phyloP scores from a whole-genome alignment of 2,797 vertebrate species.

The Oceanodroma leucorhoa region DNA sequence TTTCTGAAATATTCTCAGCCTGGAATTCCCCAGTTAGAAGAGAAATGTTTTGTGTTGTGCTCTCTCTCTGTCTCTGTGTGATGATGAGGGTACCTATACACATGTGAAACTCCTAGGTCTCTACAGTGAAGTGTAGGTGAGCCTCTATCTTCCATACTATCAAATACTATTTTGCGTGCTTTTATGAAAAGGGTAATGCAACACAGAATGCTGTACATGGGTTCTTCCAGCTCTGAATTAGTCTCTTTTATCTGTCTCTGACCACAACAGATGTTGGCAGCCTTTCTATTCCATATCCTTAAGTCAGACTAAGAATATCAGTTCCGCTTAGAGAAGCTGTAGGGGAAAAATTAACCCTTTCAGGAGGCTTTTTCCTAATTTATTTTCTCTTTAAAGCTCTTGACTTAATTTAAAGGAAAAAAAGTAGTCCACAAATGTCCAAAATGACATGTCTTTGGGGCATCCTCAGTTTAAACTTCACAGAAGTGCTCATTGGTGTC shows the following conservation, averaged over 20 bases:
- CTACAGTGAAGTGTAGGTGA: not conserved
- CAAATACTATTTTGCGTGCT: not conserved
- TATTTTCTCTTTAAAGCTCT: not conserved
- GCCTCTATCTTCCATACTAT: conserved; percentile 35
- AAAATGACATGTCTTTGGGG: not conserved
- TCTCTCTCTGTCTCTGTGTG: not conserved
- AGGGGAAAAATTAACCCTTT: conserved; percentile 72
- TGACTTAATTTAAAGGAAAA: not conserved
- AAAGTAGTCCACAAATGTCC: not conserved
- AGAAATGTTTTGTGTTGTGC: not conserved
- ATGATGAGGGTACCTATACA: not conserved
- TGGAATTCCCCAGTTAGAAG: not conserved
- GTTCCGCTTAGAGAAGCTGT: conserved; percentile 74
- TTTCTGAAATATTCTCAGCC: not conserved
- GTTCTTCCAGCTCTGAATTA: conserved; percentile 75
- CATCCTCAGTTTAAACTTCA: not conserved
- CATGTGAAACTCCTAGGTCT: not conserved
- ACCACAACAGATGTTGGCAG: conserved; percentile 81
- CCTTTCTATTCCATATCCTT: conserved; percentile 75
- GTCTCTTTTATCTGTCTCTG: conserved; percentile 79
- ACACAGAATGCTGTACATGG: conserved; percentile 69
- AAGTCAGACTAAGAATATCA: conserved; percentile 78
- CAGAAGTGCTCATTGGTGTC: not conserved
- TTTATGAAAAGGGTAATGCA: conserved; percentile 65
- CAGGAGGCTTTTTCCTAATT: conserved; percentile 2